Conservation (phyloP, 2,888 invertebrate genomes). For the Balanococcus diminutus region DNA sequence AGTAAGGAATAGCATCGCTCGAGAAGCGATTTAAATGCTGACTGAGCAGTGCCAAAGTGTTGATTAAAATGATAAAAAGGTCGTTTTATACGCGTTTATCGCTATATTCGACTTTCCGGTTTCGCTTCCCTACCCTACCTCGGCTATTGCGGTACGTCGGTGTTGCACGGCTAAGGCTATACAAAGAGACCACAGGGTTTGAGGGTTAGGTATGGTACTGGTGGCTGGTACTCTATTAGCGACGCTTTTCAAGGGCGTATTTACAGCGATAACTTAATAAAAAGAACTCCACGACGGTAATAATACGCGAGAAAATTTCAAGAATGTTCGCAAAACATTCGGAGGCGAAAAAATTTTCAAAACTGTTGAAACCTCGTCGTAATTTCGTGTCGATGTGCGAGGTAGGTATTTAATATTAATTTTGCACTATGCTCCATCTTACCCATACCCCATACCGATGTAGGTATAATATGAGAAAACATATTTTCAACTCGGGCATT, state of each 20-base stretch:
- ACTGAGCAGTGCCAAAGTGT: neutral
- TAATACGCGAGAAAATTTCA: constrained; percentile 47
- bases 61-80: neutral
- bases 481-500: neutral
- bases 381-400: neutral
- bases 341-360: neutral
- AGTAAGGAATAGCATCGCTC: neutral
- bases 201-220: no score
- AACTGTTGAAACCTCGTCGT: neutral
- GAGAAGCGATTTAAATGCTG: neutral
- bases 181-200: no score
- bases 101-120: neutral
- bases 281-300: neutral
- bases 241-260: constrained; percentile 23
- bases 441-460: neutral
- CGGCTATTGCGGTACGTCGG: neutral
- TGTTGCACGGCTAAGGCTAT: no score
- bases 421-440: neutral
- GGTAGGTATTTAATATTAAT: neutral
- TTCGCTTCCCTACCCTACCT: neutral
- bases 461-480: neutral
- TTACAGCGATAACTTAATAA: constrained; percentile 16
- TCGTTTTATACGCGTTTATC: constrained; percentile 4
- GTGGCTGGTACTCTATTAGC: neutral
- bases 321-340: constrained; percentile 3